Percentiles rank a stretch among this genome's conserved stretches.
These are phyloP conservation scores for Tragelaphus scriptus DNA, from an alignment of 2,113 vertebrate genomes.

Conservation along the genomic window DNA sequence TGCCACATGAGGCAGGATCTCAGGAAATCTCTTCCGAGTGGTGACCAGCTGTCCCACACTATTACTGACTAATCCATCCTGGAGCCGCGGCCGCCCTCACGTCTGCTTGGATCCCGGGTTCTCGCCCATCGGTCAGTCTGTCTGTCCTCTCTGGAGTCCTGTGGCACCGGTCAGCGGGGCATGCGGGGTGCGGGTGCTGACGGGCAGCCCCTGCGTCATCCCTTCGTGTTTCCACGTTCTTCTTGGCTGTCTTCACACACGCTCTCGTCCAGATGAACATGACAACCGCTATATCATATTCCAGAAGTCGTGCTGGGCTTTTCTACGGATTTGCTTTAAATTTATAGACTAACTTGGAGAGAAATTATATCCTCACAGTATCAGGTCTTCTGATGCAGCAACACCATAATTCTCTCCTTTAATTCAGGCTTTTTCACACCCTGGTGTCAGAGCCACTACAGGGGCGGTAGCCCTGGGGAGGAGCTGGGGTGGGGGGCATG, in stretches of 20 bases:
- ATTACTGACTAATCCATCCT: accelerated
- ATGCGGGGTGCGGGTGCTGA: not conserved
- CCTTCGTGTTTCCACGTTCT: not conserved
- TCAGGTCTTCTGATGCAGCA: not conserved
- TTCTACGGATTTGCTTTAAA: not conserved
- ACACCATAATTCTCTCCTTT: not conserved
- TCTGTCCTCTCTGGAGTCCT: not conserved
- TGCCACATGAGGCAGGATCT: not conserved
- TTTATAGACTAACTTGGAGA: not conserved
- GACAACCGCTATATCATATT: accelerated
- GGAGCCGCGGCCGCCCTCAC: accelerated
- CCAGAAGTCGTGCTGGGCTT: not conserved
- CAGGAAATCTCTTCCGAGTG: not conserved
- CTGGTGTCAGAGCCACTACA: not conserved
- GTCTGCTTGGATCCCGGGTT: not conserved
- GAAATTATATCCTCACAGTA: not conserved
- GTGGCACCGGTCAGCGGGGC: accelerated
- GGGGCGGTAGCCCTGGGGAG: accelerated
- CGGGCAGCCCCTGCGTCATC: not conserved
- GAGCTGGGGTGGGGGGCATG: not conserved
- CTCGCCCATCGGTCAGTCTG: accelerated
- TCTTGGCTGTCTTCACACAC: not conserved
- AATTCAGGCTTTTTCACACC: not conserved
- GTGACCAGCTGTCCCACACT: not conserved
- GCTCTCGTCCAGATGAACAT: not conserved